Evolutionary conservation across 2,888 invertebrate genomes (phyloP), one percentile per base, ranked within the genome.

Genomic region (Ochlodes sylvanus): DNA sequence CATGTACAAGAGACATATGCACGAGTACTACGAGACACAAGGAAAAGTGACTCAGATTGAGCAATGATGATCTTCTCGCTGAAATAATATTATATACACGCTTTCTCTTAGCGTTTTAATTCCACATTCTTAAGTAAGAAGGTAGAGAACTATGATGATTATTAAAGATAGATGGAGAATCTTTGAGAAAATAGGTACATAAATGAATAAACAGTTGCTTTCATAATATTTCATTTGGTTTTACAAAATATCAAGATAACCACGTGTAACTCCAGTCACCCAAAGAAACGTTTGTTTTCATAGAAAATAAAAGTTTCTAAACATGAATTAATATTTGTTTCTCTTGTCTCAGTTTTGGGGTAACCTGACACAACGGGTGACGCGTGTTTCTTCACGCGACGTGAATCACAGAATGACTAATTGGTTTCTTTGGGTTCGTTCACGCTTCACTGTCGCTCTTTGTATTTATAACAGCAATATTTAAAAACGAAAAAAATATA

Each of bases 401-500:
- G 57, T 68, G 62, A 68, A 50, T 57, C 62, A 68, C 17, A 57
- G 56, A 63, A 56, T 68, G 68, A 68, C 47, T 62, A 62, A 68
- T 68, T 62, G 21, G 62, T 62, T 65, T 65, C 57, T 58, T 56
- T 38, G 56, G 21, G 19, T 47, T 61, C 27, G 42, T 60, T 62
- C 67, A 61, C 47, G 61, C 56, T 47, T 19, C 12, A 15, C 19
- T 27, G 56, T 56, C 32, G 7, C 9, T 54, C 54, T 63, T 63
- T 68, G 68, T 63, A 66, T 34, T 19, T 17, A 47, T 9, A 41
- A 41, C 12, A 34, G 55, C 42, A n/a, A 56, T 52, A 52, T 52
- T 54, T 32, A 12, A 67, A 54, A 21, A 7, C 21, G 27, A 55
- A 15, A 38, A 54, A 66, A 60, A 44, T 1, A 44, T 56, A 32